These are phyloP conservation scores for Scaptomyza graminum DNA, from an alignment of 1,140 invertebrate genomes.

Conservation along the genomic window DNA sequence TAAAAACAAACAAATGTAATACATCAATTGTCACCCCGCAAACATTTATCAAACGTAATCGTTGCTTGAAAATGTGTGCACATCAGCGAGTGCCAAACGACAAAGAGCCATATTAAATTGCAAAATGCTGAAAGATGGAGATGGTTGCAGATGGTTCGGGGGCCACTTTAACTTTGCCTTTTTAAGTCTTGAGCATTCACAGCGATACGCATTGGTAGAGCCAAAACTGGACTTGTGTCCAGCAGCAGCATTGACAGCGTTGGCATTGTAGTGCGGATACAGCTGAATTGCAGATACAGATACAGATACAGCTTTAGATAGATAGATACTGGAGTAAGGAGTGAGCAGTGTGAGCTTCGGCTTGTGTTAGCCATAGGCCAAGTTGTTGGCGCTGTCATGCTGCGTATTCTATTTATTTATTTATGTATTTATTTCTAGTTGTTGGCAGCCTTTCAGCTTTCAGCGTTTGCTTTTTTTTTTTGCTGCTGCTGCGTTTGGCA, in stretches of 20 bases:
- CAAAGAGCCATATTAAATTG: neutral
- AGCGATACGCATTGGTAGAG: constrained; percentile 30
- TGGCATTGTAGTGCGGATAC: constrained; percentile 4
- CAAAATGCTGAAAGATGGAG: constrained; percentile 2
- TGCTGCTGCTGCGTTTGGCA: constrained; percentile 59
- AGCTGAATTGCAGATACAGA: neutral
- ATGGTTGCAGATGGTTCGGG: no score
- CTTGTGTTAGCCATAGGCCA: constrained; percentile 30
- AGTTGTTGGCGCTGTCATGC: constrained; percentile 48
- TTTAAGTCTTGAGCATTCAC: neutral
- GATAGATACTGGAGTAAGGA: neutral
- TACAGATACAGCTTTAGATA: constrained; percentile 1
- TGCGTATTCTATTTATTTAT: constrained; percentile 64
- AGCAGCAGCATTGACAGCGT: constrained; percentile 22
- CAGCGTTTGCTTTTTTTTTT: neutral
- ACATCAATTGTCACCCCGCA: neutral
- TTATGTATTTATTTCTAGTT: constrained; percentile 61
- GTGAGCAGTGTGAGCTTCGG: constrained; percentile 5
- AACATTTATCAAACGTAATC: constrained; percentile 1
- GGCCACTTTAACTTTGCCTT: constrained; percentile 5
- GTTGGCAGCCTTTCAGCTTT: constrained; percentile 49
- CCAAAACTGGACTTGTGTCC: constrained; percentile 47
- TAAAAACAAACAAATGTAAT: neutral
- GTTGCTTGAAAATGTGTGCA: neutral
- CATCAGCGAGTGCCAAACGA: neutral